These are phyloP conservation scores for Tetragonula carbonaria DNA, from an alignment of 2,888 invertebrate species.

Conservation along the genomic window DNA sequence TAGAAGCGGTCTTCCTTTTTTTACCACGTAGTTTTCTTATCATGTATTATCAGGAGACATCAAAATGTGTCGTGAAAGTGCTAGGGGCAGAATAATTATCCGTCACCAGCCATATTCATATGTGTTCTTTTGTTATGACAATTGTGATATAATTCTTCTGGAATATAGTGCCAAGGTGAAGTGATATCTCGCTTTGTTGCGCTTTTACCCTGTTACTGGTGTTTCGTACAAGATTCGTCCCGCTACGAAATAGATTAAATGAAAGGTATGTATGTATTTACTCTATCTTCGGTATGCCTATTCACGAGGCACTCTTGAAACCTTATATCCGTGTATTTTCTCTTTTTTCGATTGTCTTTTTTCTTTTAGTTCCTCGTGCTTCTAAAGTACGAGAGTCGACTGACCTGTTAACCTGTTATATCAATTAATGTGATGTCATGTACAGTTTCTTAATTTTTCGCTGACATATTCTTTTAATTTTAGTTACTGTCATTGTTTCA, in stretches of 20 bases:
- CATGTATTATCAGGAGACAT: constrained; percentile 71
- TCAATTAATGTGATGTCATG: constrained; percentile 50
- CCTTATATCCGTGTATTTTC: constrained; percentile 36
- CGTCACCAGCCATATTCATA: constrained; percentile 75
- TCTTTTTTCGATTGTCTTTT: constrained; percentile 24
- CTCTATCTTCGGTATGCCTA: constrained; percentile 37
- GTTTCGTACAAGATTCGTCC: constrained; percentile 42
- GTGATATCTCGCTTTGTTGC: constrained; percentile 60
- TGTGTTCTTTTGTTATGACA: constrained; percentile 77
- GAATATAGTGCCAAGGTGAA: constrained; percentile 66
- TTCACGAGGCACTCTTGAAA: constrained; percentile 55
- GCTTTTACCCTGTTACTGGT: constrained; percentile 33
- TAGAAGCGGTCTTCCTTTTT: constrained; percentile 52
- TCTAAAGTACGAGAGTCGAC: constrained; percentile 27
- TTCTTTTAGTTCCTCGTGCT: constrained; percentile 7
- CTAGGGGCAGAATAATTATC: constrained; percentile 69
- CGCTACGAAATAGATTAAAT: constrained; percentile 72
- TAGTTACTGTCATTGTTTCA: constrained; percentile 37
- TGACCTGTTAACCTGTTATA: constrained; percentile 60
- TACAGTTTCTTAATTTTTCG: constrained; percentile 37
- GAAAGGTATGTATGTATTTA: constrained; percentile 75
- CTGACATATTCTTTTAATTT: constrained; percentile 50
- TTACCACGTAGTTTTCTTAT: constrained; percentile 52
- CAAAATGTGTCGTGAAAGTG: constrained; percentile 76
- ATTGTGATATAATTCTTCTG: constrained; percentile 74